A percentile compares a stretch with the other conserved stretches of the same genome.
Conservation (phyloP, 2,797 vertebrate species). For the Poecilia wingei region DNA sequence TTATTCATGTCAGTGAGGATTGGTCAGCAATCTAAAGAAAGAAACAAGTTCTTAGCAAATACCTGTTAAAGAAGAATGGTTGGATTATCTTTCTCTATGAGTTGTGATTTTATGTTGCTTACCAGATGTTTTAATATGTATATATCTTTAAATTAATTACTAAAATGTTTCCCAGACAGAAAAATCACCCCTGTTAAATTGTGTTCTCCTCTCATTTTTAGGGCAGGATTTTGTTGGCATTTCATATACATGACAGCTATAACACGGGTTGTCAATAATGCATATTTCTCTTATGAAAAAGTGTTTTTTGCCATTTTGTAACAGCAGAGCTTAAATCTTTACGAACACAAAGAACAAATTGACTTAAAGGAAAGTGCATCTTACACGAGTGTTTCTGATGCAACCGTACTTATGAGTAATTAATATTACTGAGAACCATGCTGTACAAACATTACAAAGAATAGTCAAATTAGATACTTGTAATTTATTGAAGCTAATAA, state of each 20-base stretch:
- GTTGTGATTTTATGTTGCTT: not conserved
- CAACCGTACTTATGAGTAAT: conserved; percentile 3
- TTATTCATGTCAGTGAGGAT: not conserved
- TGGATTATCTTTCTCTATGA: not conserved
- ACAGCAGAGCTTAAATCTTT: not conserved
- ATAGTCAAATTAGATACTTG: not conserved
- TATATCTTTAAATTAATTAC: not conserved
- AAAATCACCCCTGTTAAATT: not conserved
- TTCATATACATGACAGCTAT: not conserved
- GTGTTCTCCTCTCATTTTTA: not conserved
- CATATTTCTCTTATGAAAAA: not conserved
- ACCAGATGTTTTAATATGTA: not conserved
- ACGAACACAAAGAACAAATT: not conserved
- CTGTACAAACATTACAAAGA: conserved; percentile 13
- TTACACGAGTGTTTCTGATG: not conserved
- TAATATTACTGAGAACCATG: not conserved
- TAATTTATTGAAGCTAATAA: conserved; percentile 20
- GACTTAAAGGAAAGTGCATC: not conserved
- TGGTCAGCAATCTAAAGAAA: not conserved
- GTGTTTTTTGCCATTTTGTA: not conserved
- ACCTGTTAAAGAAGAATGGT: not conserved
- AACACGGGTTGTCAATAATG: not conserved
- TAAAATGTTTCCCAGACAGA: not conserved
- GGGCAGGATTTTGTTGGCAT: not conserved
- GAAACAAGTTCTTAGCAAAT: not conserved